These are phyloP conservation scores for Perithous albicinctus DNA, from an alignment of 2,888 invertebrate genomes.

Conservation along the genomic window DNA sequence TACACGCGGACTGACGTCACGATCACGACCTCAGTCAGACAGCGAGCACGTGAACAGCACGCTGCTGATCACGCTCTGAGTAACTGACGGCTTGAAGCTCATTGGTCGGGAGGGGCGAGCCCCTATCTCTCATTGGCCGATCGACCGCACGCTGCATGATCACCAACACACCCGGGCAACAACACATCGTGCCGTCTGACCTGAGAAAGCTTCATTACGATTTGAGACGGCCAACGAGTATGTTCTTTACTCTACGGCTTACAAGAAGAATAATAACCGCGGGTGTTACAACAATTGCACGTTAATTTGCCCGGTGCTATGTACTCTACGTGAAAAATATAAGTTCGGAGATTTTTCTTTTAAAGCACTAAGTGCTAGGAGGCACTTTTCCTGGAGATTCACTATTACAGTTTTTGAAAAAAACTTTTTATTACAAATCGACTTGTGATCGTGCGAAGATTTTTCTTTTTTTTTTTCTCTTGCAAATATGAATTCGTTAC, in stretches of 20 bases:
- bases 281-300: neutral
- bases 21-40: constrained; percentile 91
- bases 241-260: constrained; percentile 55
- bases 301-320: neutral
- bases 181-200: constrained; percentile 78
- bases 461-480: no score
- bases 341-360: no score
- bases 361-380: no score
- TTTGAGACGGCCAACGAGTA: constrained; percentile 75
- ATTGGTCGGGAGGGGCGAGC: constrained; percentile 91
- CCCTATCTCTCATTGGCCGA: constrained; percentile 88
- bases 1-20: constrained; percentile 86
- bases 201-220: constrained; percentile 81
- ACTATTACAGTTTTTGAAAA: neutral
- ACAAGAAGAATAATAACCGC: constrained; percentile 1
- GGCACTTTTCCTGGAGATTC: neutral
- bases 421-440: neutral
- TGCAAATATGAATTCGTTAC: constrained; percentile 73
- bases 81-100: constrained; percentile 88
- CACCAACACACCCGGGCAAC: constrained; percentile 85
- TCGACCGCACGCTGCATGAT: constrained; percentile 82
- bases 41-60: constrained; percentile 94
- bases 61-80: constrained; percentile 90
- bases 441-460: neutral
- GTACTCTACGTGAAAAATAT: neutral